Percentiles rank a stretch among this genome's conserved stretches.
Conservation (phyloP, 2,797 vertebrate genomes). For the Pipistrellus pygmaeus region DNA sequence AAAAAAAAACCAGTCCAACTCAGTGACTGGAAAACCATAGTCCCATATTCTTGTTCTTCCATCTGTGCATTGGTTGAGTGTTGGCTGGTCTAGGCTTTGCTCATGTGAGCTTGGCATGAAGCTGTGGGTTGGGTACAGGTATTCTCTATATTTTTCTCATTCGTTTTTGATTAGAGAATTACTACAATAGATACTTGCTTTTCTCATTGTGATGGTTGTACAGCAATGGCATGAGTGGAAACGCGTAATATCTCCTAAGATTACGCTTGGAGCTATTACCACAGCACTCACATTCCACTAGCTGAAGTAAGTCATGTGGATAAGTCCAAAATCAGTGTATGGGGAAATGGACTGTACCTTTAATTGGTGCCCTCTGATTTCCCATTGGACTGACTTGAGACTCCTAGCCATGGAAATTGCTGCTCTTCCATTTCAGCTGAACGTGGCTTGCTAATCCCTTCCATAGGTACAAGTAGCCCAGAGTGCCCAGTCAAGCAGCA, state of each 20-base stretch:
- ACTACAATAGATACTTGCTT: not conserved
- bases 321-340: not conserved
- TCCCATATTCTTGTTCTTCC: not conserved
- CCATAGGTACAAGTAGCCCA: not conserved
- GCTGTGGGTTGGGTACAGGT: not conserved
- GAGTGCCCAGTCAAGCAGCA: not conserved
- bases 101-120: not conserved
- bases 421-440: slow-evolving; percentile 1
- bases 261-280: not conserved
- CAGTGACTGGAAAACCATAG: not conserved
- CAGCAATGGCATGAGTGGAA: not conserved
- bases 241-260: not conserved
- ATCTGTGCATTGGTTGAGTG: not conserved
- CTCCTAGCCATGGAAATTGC: not conserved
- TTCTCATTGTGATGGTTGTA: not conserved
- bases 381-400: not conserved
- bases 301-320: not conserved
- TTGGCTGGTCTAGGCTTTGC: not conserved
- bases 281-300: not conserved
- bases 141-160: not conserved
- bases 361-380: not conserved
- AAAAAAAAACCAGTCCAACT: not conserved
- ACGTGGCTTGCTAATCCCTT: not conserved
- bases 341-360: not conserved
- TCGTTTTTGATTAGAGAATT: not conserved